phyloP scores from a whole-genome alignment of 2,113 vertebrate species.

The Phaethornis superciliosus region DNA sequence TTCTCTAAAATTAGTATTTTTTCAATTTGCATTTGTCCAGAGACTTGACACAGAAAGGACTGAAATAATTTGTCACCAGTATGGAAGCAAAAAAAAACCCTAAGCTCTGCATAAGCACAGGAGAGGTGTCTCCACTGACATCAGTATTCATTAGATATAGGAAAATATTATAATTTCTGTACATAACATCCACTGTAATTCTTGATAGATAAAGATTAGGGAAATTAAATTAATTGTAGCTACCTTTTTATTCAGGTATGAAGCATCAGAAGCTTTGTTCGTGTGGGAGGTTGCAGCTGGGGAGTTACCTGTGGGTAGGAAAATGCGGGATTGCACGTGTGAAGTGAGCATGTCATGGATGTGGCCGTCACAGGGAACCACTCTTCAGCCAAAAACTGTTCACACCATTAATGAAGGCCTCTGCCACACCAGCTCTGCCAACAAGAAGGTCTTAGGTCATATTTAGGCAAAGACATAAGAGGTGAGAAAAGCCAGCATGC shows the following conservation, averaged over 20 bases:
- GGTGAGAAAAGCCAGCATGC: not conserved
- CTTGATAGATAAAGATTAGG: not conserved
- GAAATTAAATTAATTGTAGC: not conserved
- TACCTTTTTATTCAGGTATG: not conserved
- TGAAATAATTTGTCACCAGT: not conserved
- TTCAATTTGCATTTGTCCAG: not conserved
- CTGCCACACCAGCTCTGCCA: rapidly evolving
- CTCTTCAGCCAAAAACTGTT: not conserved
- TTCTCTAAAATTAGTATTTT: not conserved
- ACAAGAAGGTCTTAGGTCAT: not conserved
- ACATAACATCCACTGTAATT: not conserved
- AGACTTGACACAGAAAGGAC: not conserved
- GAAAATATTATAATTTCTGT: not conserved
- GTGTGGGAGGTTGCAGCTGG: not conserved
- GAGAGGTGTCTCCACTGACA: not conserved
- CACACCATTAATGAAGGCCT: not conserved
- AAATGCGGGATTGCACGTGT: not conserved
- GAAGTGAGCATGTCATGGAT: not conserved
- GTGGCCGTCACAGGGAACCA: not conserved
- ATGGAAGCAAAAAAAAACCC: not conserved
- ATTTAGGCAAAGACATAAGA: not conserved
- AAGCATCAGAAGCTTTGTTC: not conserved
- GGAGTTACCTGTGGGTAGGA: not conserved
- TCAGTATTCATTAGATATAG: not conserved
- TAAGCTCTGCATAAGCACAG: not conserved